Evolutionary conservation across 2,113 vertebrate genomes (phyloP), one percentile per base, ranked within the genome.

Genomic region (Prietella phreatophila): DNA sequence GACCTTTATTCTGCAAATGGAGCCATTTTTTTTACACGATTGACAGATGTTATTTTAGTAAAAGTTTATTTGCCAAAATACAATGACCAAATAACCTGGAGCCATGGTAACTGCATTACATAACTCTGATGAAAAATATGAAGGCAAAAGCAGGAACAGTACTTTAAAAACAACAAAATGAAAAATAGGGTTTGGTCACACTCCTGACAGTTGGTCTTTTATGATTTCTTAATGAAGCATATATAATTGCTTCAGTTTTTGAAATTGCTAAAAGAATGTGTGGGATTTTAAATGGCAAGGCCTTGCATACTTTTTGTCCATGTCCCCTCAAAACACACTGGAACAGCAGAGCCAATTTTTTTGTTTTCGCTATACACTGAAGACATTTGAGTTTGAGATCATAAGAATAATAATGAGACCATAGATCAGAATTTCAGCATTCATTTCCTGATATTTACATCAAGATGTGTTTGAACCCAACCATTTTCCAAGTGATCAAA

Each of bases 1-100:
- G 95, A 95, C 95, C 95, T 96, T 96, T 95, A 96, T 94, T 95
- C 93, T 93, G 94, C 94, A 94, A 95, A 95, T 95, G 85, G 95
- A 93, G 94, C 94, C 92, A 90, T 93, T 95, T 94, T 95, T 94
- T 93, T 86, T 75, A 20, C 69, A 89, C 93, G 93, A 94, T 92
- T 94, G 94, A 95, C 95, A 94, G 94, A 93, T 95, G 94, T 95
- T 95, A 95, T 95, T 95, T 95, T 93, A 92, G 92, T 91, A 91
- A 92, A 94, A 63, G 81, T 63, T 20, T 81, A 89, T 58, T 83
- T 91, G 92, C 91, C 92, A 93, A 92, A 93, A 92, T 92, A 93
- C 93, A 92, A 91, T 93, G 91, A 91, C 87, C 90, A 95, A 94
- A 95, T 92, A 93, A 92, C 95, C 94, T 58, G 90, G 89, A 94